A percentile compares a stretch with the other conserved stretches of the same genome.
Evolutionary conservation across 2,113 vertebrate genomes (phyloP).

Genomic region (Pseudorectes ferrugineus): DNA sequence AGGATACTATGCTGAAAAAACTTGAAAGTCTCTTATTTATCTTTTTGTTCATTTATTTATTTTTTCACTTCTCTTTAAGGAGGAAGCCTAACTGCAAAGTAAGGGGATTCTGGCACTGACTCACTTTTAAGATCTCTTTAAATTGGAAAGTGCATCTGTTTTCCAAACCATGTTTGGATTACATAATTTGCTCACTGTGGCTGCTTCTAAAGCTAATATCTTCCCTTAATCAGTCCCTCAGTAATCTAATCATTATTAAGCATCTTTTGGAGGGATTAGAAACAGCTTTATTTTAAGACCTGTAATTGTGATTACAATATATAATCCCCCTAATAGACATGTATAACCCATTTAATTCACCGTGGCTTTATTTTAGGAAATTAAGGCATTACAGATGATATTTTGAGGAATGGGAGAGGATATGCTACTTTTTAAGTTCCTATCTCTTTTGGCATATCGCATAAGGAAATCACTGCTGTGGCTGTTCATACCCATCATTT

Average conservation of each 20-base stretch:
- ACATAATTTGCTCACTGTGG: not conserved
- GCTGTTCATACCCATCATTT: not conserved
- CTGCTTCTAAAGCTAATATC: conserved; percentile 23
- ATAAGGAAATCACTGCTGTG: not conserved
- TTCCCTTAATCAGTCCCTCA: conserved; percentile 46
- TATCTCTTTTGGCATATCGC: not conserved
- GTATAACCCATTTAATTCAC: conserved; percentile 21
- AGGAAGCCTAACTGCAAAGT: not conserved
- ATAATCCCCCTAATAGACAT: conserved; percentile 25
- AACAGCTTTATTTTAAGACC: conserved; percentile 58
- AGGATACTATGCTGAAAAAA: not conserved
- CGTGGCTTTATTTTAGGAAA: conserved; percentile 24
- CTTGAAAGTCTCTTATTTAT: not conserved
- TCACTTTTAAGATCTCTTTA: not conserved
- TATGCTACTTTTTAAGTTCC: not conserved
- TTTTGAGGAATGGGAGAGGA: not conserved
- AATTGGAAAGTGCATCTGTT: not conserved
- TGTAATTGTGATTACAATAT: conserved; percentile 55
- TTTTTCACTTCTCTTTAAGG: not conserved
- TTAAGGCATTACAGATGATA: conserved; percentile 29
- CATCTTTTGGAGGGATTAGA: conserved; percentile 58
- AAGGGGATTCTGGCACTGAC: not conserved
- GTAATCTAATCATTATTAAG: conserved; percentile 58
- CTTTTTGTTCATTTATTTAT: not conserved
- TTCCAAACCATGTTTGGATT: not conserved